phyloP scores from a whole-genome alignment of 2,888 invertebrate genomes.

The Callinectes sapidus region DNA sequence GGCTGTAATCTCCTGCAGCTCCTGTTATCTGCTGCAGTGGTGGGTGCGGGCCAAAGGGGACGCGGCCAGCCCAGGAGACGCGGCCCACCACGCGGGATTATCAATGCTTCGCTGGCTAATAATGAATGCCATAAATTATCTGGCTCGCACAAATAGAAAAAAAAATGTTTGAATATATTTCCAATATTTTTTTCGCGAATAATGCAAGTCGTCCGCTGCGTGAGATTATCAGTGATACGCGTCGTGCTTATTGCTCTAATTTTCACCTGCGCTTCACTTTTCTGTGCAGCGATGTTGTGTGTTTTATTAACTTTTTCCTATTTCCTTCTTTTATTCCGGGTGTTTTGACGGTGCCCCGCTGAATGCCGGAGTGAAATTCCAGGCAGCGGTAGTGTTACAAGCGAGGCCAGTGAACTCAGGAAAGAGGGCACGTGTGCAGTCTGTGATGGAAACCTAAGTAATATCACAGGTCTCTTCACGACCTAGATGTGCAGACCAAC shows the following conservation, averaged over 20 bases:
- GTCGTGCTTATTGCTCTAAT: neutral
- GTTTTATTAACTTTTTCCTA: too few species aligned
- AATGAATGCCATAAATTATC: conserved; percentile 23
- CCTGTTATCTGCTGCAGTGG: neutral
- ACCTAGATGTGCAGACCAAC: neutral
- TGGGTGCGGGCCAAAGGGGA: neutral
- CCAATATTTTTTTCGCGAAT: neutral
- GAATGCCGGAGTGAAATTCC: neutral
- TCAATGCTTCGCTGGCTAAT: conserved; percentile 27
- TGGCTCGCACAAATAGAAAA: neutral
- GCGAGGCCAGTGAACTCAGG: neutral
- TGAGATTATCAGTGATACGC: neutral
- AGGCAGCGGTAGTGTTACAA: neutral
- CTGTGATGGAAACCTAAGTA: too few species aligned
- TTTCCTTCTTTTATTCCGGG: neutral
- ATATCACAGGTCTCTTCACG: too few species aligned
- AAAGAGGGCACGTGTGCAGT: neutral
- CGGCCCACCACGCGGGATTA: neutral
- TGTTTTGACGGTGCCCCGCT: neutral
- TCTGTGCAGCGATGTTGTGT: neutral
- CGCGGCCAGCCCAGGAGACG: neutral
- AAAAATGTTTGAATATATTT: neutral
- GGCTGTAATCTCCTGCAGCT: neutral
- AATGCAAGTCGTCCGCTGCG: conserved; percentile 1
- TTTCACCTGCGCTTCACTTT: neutral